Evolutionary conservation across 2,797 vertebrate species (phyloP).

Genomic region (Danio kyathit): DNA sequence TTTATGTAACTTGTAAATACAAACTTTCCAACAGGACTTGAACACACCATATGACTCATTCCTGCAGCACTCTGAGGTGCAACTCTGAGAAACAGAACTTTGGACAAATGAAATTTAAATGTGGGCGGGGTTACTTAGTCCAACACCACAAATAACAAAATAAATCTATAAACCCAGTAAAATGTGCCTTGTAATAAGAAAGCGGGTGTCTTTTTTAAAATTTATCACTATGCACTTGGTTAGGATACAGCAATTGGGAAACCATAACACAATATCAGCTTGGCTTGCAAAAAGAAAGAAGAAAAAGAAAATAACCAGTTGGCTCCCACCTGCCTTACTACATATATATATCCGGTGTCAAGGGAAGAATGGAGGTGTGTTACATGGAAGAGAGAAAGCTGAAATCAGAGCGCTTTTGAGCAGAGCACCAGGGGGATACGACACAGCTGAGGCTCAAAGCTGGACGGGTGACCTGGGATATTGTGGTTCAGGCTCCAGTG

Average conservation of each 20-base stretch:
- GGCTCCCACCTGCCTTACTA: constrained; percentile 28
- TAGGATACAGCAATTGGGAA: not conserved
- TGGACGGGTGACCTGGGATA: constrained; percentile 74
- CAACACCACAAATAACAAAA: not conserved
- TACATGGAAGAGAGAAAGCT: constrained; percentile 31
- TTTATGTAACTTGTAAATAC: no score
- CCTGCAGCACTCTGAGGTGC: not conserved
- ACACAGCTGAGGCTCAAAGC: constrained; percentile 70
- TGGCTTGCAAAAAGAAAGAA: constrained; percentile 17
- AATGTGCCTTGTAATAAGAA: not conserved
- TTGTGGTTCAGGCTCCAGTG: constrained; percentile 71
- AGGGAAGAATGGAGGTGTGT: constrained; percentile 38
- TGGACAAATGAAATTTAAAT: not conserved
- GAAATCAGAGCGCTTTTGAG: constrained; percentile 60
- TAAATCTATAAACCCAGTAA: not conserved
- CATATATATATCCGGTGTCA: constrained; percentile 6
- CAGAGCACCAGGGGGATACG: constrained; percentile 64
- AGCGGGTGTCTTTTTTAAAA: not conserved
- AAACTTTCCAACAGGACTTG: no score
- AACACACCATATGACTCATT: not conserved
- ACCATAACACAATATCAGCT: constrained; percentile 2
- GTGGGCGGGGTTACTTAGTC: not conserved
- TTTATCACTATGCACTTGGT: not conserved
- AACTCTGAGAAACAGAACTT: not conserved
- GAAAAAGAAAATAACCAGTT: not conserved